Evolutionary conservation across 2,113 vertebrate genomes (phyloP), one percentile per base, ranked within the genome.

Genomic region (Zeus faber): DNA sequence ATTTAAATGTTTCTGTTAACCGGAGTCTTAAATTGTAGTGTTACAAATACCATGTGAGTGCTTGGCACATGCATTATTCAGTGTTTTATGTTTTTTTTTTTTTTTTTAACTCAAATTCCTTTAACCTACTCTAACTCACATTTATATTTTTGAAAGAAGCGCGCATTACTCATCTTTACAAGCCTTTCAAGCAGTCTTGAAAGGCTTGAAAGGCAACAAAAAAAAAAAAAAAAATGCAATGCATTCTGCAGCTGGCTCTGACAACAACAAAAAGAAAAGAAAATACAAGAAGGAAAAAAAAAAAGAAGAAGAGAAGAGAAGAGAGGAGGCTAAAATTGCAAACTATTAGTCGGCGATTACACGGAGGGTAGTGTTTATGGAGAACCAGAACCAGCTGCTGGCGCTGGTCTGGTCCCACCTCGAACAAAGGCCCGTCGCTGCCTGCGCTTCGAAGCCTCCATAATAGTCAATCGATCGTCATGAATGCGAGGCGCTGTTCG

Each of bases 401-500:
- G 84, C 76, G 74, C 62, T 77, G 66, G 62, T 65, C 40, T 74
- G 76, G 78, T 85, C 78, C 75, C 74, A 62, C 61, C 62, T 65
- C 56, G 80, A 85, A 87, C 77, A 84, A 85, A 76, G 69, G 81
- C 59, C 57, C 21, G 64, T 63, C 67, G 68, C 72, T 83, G 72
- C 80, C 61, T 76, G 69, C 50, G 70, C 85, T 80, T 86, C 82
- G 86, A 86, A 88, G 79, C 45, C 79, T 66, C 79, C 66, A 81
- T 88, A 87, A 87, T 84, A 80, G 85, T 83, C 75, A 81, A 87
- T 89, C 87, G 84, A 89, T 87, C 74, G 72, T 67, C 47, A 59
- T 73, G 76, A 82, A 83, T 79, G 77, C 75, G 71, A 82, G 77
- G 82, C 80, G 78, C 84, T 82, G 79, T 87, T 83, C 82, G 72